A percentile compares a stretch with the other conserved stretches of the same genome.
Evolutionary conservation across 1,140 invertebrate species (phyloP).

Genomic region (Diuraphis noxia): DNA sequence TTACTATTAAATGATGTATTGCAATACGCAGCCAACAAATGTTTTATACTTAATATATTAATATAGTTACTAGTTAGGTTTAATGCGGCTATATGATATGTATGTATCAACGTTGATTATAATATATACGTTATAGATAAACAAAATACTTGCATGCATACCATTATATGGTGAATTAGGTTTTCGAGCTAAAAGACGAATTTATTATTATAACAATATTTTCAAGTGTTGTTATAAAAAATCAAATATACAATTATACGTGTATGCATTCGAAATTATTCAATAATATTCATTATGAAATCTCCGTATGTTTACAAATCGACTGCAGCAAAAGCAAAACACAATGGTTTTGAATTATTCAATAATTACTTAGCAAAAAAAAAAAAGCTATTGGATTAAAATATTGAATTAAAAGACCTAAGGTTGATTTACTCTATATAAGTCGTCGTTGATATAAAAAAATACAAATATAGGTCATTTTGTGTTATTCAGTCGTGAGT

Average conservation of each 20-base stretch:
- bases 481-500: neutral
- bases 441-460: neutral
- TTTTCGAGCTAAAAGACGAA: neutral
- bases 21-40: neutral
- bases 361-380: neutral
- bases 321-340: neutral
- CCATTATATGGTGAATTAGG: neutral
- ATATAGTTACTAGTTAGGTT: neutral
- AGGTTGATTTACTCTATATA: neutral
- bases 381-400: neutral
- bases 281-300: neutral
- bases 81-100: neutral
- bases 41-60: neutral
- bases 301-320: neutral
- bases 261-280: neutral
- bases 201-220: neutral
- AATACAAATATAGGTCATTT: neutral
- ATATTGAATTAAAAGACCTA: neutral
- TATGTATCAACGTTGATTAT: neutral
- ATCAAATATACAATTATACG: neutral
- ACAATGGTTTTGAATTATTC: neutral
- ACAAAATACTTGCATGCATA: neutral
- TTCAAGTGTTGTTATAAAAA: neutral
- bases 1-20: constrained; percentile 5
- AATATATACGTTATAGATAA: neutral